These are phyloP conservation scores for Globicephala melas DNA, from an alignment of 2,113 vertebrate species.

Conservation along the genomic window DNA sequence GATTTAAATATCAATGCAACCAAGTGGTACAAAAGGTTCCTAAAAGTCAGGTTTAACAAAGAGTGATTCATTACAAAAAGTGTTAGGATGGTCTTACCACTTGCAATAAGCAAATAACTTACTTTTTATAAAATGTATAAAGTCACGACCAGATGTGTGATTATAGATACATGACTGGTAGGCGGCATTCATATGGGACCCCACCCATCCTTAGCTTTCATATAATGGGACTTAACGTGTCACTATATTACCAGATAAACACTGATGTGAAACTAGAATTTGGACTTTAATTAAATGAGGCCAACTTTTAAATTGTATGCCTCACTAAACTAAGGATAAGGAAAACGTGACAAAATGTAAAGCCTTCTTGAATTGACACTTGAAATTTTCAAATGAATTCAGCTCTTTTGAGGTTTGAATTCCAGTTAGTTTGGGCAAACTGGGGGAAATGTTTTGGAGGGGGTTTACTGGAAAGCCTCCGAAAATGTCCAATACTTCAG, in stretches of 20 bases:
- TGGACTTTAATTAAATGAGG: not conserved
- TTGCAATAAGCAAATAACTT: not conserved
- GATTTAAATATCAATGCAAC: not conserved
- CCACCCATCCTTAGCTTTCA: not conserved
- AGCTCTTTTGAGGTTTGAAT: not conserved
- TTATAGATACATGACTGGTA: not conserved
- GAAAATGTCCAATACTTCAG: not conserved
- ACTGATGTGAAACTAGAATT: not conserved
- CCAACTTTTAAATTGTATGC: not conserved
- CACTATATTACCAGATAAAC: not conserved
- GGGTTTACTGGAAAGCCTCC: not conserved
- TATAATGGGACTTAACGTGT: not conserved
- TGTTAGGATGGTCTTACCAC: not conserved
- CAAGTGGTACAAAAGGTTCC: not conserved
- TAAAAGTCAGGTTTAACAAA: not conserved
- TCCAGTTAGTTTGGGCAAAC: not conserved
- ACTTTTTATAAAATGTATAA: not conserved
- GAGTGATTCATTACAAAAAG: not conserved
- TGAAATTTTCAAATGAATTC: not conserved
- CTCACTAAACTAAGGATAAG: not conserved
- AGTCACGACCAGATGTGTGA: not conserved
- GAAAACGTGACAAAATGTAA: not conserved
- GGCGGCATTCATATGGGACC: accelerated
- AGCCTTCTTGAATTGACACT: not conserved
- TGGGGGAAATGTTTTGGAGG: not conserved